Evolutionary conservation across 1,140 invertebrate genomes (phyloP).

Genomic region (Galleria mellonella): DNA sequence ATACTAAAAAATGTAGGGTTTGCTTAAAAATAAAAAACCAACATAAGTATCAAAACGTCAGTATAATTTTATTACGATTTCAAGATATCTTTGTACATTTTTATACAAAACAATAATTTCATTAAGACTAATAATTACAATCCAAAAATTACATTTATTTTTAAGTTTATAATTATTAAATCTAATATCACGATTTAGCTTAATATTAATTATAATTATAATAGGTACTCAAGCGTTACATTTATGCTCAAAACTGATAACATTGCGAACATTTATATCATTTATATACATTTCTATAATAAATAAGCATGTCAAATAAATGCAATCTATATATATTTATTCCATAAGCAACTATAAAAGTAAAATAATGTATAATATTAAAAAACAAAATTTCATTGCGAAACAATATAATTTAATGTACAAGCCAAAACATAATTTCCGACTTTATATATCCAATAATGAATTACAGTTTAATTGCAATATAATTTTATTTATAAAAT

Average conservation of each 20-base stretch:
- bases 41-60: slow-evolving; percentile 71
- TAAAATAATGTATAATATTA: background rate
- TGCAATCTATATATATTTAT: slow-evolving; percentile 3
- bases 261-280: slow-evolving; percentile 45
- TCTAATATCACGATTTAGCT: slow-evolving; percentile 74
- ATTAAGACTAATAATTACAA: slow-evolving; percentile 72
- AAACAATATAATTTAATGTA: too few species aligned
- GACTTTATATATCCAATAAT: too few species aligned
- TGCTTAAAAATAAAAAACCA: slow-evolving; percentile 41
- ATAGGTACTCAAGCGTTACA: slow-evolving; percentile 59
- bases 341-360: background rate
- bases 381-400: too few species aligned
- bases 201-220: slow-evolving; percentile 48
- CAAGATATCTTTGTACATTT: slow-evolving; percentile 72
- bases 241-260: slow-evolving; percentile 52
- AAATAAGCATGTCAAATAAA: slow-evolving; percentile 15
- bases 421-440: too few species aligned
- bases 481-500: too few species aligned
- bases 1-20: too few species aligned
- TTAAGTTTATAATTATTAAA: slow-evolving; percentile 69
- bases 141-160: slow-evolving; percentile 73
- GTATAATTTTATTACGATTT: slow-evolving; percentile 71
- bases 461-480: too few species aligned
- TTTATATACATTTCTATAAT: slow-evolving; percentile 19
- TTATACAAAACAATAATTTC: slow-evolving; percentile 73